Evolutionary conservation across 2,888 invertebrate genomes (phyloP), one percentile per base, ranked within the genome.

Genomic region (Andrena dorsata): DNA sequence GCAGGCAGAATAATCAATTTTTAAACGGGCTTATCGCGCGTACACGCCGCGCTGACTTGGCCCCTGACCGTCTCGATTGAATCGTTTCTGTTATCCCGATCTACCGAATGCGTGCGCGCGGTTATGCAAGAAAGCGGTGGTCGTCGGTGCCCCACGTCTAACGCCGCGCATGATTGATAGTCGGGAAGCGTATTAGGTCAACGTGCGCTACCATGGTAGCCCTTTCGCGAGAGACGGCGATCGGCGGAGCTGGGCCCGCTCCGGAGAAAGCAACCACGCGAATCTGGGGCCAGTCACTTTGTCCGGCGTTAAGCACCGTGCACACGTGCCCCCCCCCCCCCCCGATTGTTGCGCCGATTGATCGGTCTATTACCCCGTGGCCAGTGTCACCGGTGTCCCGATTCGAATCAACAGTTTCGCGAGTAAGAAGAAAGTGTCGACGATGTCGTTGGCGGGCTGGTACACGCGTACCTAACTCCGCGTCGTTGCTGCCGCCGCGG

Each of bases 161-260:
- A 64, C 78, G 69, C 65, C 41, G 65, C 60, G 76, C 83, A 91
- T 92, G 91, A 92, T 92, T 89, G 91, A 92, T 80, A 63, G 91
- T 80, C 90, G 88, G 83, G 89, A 85, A 87, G 86, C 88, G 87
- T 90, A 86, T 87, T 87, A 87, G 87, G 87, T 87, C 79, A 87
- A 79, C 82, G 72, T 26, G 70, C 23, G 89, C 90, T 90, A 89
- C 88, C 79, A 86, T 86, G 80, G 90, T 88, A 91, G 90, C 88
- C 84, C 82, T 82, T 66, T 80, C 80, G 77, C 65, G 51, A 76
- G 72, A 77, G 56, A 23, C 16, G 41, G 41, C 41, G 41, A 41
- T 41, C 41, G 41, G 41, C 72, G 70, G 85, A 86, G 32, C 74
- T 35, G 0, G 35, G 23, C 26, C 35, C 13, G 32, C 61, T 1